Base-by-base conservation (phyloP, 2,888 invertebrate genomes). In the Mesoligia furuncula region DNA sequence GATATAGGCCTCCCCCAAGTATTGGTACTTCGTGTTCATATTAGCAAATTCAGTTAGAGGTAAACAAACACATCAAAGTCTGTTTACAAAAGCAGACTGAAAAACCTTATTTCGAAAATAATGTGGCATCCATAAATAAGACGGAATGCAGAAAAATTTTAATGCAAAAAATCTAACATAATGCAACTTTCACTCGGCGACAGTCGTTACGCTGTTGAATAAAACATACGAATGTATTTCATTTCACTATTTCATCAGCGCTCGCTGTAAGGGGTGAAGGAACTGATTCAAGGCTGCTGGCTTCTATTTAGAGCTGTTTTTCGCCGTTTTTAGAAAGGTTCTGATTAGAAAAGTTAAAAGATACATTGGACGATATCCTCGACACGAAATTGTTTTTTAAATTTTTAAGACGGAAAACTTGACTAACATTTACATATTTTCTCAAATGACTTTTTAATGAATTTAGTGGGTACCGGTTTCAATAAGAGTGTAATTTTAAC, bases 171-270 rank as follows among this genome's bases (percentile, higher is more conserved):
- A 81, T 82, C 79, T 80, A 39, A 72, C 77, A 82, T 80, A 87
- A 84, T 86, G 89, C 85, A 87, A 85, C 87, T 89, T 84, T 84
- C 86, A 75, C 84, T 68, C 79, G 68, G 83, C 83, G 83, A 85
- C 83, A 74, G 78, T 88, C 86, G 80, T 89, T 87, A 90, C 78
- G 73, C 70, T 79, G 65, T 77, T 89, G 89, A 91, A 91, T 90
- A 90, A 89, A 88, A 88, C 89, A 91, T 89, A 73, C 69, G 84
- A 88, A 85, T 83, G 77, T 86, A 90, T 88, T 90, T 87, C 83
- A 85, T 85, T 87, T 88, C 81, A 86, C 87, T 85, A 87, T 90
- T 88, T 87, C 82, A 87, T 88, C 86, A 86, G 62, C 70, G 57
- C 77, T 75, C 79, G 83, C 79, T 81, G 13, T 70, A 70, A 81